Evolutionary conservation across 1,140 invertebrate genomes (phyloP), one percentile per base, ranked within the genome.

Genomic region (Bombus waltoni): DNA sequence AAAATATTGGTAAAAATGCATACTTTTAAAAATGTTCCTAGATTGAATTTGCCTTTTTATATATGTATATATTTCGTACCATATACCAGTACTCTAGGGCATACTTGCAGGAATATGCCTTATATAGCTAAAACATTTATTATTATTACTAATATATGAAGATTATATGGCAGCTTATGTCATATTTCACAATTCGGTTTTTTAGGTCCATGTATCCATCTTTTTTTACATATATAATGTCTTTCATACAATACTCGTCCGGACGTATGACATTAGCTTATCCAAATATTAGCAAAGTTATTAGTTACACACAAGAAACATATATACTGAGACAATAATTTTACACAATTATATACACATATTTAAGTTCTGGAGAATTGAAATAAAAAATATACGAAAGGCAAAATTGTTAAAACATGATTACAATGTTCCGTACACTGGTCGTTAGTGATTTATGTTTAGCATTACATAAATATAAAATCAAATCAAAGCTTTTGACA

Each of bases 101-200:
- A 74, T 28, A 81, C 32, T 81, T 74, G 47, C 57, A 40, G 15
- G 47, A 65, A 72, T 44, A 85, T 68, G 70, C 42, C 57, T 73
- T 10, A 47, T 42, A 81, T 80, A 89, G 77, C 65, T 89, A 81
- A 70, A 89, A 81, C 59, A 81, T 65, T 32, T 80, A 83, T 25
- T 65, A 22, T 44, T 65, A 22, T 44, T 78, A 47, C 81, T 72
- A 74, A 72, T 53, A 62, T 70, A 86, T 76, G 72, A 72, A 83
- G 77, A 88, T 70, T 44, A 57, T 85, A 65, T 47, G 57, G 79
- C 87, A 89, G 76, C 86, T 86, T 74, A 78, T 79, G 35, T 86
- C 59, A 81, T 62, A 89, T 79, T 88, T 88, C 62, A 78, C 70
- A 89, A 88, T 88, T 83, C 53, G 75, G 38, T 35, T 76, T 84